Base-by-base conservation (phyloP, 1,140 invertebrate species). In the Bombyx mandarina region DNA sequence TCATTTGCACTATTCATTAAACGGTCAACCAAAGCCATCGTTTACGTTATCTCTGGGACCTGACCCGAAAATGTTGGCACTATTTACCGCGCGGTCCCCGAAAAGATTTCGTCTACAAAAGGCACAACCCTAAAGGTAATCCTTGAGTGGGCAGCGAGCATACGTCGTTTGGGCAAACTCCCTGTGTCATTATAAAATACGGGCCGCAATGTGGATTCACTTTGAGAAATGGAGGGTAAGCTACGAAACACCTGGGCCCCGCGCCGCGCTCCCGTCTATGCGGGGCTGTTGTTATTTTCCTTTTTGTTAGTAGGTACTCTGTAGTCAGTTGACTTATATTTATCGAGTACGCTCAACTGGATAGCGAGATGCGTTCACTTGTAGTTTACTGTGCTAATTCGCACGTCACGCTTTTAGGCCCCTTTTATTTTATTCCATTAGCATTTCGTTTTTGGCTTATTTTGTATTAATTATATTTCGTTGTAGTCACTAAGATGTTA, bases 151-250 rank as follows among this genome's bases (percentile, higher is more conserved):
- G 71, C 76, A 80, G 69, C 64, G 55, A 71, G 69, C 74, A 77
- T 77, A 77, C 70, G 73, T 83, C 71, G 75, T 69, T 76, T 69
- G 73, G 67, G 71, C 69, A 72, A 80, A 69, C 71, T 74, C 72
- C 67, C 67, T 61, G 71, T 78, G 75, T 81, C 76, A 73, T 83
- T 85, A 78, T 82, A 82, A 82, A 82, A 84, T 81, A 82, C 74
- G 75, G 67, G 67, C 71, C 65, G 63, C 74, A 68, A 58, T 71
- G 73, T 75, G 75, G 74, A 79, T 82, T 75, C 77, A 76, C 75
- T 85, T 77, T 85, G 79, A 82, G 79, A 78, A 82, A 82, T 82
- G 73, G 72, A 64, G 70, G 71, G 63, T 60, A 60, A 71, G 57
- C 65, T 65, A 57, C 50, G 61, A 58, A 71, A 60, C 81, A 84